Conservation (phyloP, 2,888 invertebrate genomes). For the Chorisops tibialis region DNA sequence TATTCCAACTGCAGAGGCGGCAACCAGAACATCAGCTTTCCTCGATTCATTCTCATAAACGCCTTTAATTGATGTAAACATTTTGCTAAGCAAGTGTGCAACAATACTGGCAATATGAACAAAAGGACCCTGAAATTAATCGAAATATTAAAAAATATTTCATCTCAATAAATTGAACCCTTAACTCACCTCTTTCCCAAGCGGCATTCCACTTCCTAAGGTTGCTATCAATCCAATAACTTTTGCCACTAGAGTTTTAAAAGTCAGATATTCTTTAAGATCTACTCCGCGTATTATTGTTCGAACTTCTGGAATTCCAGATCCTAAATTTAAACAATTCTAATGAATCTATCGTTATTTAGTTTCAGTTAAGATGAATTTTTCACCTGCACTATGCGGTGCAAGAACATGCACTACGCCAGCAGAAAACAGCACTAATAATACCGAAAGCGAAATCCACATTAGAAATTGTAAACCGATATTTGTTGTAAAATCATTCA, state of each 20-base stretch:
- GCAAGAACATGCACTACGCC: conserved; percentile 96
- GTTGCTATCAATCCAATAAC: conserved; percentile 92
- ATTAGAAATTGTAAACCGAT: conserved; percentile 90
- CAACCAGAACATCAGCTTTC: conserved; percentile 96
- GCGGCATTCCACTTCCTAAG: conserved; percentile 90
- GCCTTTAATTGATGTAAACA: conserved; percentile 90
- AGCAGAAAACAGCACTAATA: conserved; percentile 89
- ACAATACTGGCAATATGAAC: conserved; percentile 98
- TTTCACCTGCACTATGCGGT: conserved; percentile 88
- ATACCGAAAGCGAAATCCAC: conserved; percentile 89
- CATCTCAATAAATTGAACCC: background rate
- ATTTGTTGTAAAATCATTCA: conserved; percentile 77
- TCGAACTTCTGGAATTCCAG: conserved; percentile 99
- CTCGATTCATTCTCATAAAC: conserved; percentile 94
- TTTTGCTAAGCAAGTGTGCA: conserved; percentile 85
- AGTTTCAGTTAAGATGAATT: too few species aligned
- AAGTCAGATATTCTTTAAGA: conserved; percentile 94
- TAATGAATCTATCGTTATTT: too few species aligned
- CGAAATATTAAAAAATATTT: background rate
- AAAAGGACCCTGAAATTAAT: conserved; percentile 77
- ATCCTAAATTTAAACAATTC: conserved; percentile 65
- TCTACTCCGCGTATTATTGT: conserved; percentile 95
- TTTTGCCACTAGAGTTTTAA: conserved; percentile 91
- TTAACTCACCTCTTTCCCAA: conserved; percentile 86
- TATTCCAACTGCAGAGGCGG: conserved; percentile 96